A percentile compares a stretch with the other conserved stretches of the same genome.
Conservation (phyloP, 1,140 invertebrate species). For the Nylanderia fulva region DNA sequence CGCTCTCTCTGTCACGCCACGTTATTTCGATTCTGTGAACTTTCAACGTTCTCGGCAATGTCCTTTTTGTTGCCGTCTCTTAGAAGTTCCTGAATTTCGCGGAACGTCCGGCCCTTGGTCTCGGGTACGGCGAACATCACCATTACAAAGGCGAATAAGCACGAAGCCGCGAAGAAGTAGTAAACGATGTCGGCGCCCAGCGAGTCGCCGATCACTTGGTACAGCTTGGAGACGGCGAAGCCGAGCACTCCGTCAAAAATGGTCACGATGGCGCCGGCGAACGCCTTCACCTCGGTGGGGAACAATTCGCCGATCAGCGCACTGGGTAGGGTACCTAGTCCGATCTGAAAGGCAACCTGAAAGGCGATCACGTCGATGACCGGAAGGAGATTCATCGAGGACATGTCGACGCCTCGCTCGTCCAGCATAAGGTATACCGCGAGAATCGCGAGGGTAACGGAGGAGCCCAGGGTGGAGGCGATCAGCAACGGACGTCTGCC, state of each 20-base stretch:
- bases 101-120: slow-evolving; percentile 85
- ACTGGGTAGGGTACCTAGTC: slow-evolving; percentile 91
- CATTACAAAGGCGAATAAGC: slow-evolving; percentile 79
- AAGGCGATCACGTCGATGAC: slow-evolving; percentile 89
- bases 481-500: slow-evolving; percentile 91
- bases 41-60: not conserved
- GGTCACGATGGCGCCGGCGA: slow-evolving; percentile 88
- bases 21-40: not conserved
- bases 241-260: slow-evolving; percentile 92
- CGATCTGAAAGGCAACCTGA: slow-evolving; percentile 90
- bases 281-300: slow-evolving; percentile 90
- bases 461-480: slow-evolving; percentile 87
- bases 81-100: slow-evolving; percentile 82
- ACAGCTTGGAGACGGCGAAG: slow-evolving; percentile 92
- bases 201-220: slow-evolving; percentile 88
- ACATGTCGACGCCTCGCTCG: slow-evolving; percentile 63
- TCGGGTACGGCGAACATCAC: slow-evolving; percentile 83
- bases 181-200: slow-evolving; percentile 90
- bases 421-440: slow-evolving; percentile 88
- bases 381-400: slow-evolving; percentile 87
- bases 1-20: slow-evolving; percentile 26
- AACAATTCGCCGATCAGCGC: slow-evolving; percentile 92
- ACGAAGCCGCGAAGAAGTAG: slow-evolving; percentile 91
- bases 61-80: not conserved
- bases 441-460: slow-evolving; percentile 86